phyloP scores from a whole-genome alignment of 2,888 invertebrate genomes.

The Sphecodes monilicornis region DNA sequence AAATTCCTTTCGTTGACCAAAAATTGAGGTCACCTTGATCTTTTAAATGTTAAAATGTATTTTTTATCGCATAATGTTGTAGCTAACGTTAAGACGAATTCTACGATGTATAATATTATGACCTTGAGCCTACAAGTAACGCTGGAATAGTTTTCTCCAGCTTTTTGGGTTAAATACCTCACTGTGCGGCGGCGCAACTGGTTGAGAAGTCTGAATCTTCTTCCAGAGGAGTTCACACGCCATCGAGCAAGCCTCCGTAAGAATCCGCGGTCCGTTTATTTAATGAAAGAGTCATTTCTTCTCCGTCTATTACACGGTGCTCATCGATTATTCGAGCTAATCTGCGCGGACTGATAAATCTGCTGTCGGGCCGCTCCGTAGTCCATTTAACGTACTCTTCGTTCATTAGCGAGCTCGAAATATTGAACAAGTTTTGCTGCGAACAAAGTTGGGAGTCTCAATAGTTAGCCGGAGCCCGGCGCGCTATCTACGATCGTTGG shows the following conservation, averaged over 20 bases:
- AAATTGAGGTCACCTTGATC: too few relatives aligned
- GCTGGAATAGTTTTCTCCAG: too few relatives aligned
- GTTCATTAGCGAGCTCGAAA: slow-evolving; percentile 22
- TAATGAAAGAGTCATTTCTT: neutral
- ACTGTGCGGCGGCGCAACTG: neutral
- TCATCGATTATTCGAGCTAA: neutral
- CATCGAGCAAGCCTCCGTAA: neutral
- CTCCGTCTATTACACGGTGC: neutral
- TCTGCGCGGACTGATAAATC: neutral
- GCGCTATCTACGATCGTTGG: slow-evolving; percentile 13
- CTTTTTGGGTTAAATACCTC: too few relatives aligned
- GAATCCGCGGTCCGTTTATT: neutral
- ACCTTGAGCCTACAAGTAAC: too few relatives aligned
- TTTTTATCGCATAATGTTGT: too few relatives aligned
- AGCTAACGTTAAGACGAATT: too few relatives aligned
- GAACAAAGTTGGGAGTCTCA: slow-evolving; percentile 31
- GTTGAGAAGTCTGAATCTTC: neutral
- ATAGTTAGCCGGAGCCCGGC: slow-evolving; percentile 37
- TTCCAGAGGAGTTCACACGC: neutral
- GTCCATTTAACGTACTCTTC: slow-evolving; percentile 8
- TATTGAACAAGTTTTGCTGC: slow-evolving; percentile 23
- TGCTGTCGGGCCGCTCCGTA: neutral
- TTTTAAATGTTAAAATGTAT: too few relatives aligned
- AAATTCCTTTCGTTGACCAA: too few relatives aligned
- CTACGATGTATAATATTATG: too few relatives aligned